These are phyloP conservation scores for Melieria picta DNA, from an alignment of 2,888 invertebrate genomes.

Conservation along the genomic window DNA sequence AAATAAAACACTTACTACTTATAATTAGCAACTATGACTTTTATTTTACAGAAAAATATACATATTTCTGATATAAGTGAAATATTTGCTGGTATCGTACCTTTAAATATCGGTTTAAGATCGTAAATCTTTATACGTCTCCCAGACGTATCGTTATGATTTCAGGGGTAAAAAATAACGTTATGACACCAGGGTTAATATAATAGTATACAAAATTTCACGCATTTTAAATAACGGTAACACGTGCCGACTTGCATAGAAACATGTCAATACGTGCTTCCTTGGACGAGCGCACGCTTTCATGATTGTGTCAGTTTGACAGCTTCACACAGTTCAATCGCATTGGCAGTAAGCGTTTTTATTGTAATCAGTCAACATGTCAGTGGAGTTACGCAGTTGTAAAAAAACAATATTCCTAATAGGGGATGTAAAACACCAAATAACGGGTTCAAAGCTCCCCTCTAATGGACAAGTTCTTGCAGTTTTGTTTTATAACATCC, in stretches of 20 bases:
- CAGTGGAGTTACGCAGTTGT: conserved; percentile 24
- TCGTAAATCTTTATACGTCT: no score
- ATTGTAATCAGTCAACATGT: conserved; percentile 7
- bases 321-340: background rate
- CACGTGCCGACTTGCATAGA: background rate
- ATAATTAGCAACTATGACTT: no score
- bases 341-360: background rate
- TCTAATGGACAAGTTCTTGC: conserved; percentile 30
- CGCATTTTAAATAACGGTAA: background rate
- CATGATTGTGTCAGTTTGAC: background rate
- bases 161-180: no score
- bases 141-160: no score
- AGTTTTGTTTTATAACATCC: conserved; percentile 26
- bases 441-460: conserved; percentile 32
- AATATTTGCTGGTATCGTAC: no score
- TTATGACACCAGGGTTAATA: no score
- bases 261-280: conserved; percentile 7
- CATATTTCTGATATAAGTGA: no score
- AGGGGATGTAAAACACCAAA: conserved; percentile 29
- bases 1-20: no score
- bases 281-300: background rate
- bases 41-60: no score
- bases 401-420: conserved; percentile 28
- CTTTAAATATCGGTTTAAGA: no score
- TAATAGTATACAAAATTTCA: background rate